These are phyloP conservation scores for Chaetogeoica ovagalla DNA, from an alignment of 2,888 invertebrate genomes.

Conservation along the genomic window DNA sequence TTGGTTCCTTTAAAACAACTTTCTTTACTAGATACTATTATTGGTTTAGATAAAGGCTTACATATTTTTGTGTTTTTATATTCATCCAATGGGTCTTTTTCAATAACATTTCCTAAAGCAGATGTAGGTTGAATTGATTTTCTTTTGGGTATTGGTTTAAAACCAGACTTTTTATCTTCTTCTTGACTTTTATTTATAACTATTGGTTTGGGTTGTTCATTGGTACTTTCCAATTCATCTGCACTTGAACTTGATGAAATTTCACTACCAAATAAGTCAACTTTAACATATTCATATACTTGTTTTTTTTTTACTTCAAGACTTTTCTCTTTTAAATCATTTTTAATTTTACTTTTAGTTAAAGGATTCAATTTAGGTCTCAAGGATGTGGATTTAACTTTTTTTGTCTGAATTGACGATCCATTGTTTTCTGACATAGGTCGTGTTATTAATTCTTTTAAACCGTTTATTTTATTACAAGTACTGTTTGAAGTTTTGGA, in stretches of 20 bases:
- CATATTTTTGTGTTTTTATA: background rate
- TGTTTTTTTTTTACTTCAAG: slow-evolving; percentile 33
- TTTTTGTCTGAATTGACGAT: background rate
- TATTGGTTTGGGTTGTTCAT: background rate
- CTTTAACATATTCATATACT: slow-evolving; percentile 40
- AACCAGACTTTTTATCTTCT: slow-evolving; percentile 29
- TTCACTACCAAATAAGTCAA: slow-evolving; percentile 46
- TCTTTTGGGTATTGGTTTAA: slow-evolving; percentile 35
- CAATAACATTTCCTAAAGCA: background rate
- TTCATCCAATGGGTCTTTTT: background rate
- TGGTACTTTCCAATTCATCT: background rate
- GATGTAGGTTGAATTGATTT: slow-evolving; percentile 1
- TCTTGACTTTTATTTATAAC: slow-evolving; percentile 14
- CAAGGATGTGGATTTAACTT: background rate
- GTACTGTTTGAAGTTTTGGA: background rate
- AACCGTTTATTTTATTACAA: slow-evolving; percentile 13
- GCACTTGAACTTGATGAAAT: slow-evolving; percentile 22
- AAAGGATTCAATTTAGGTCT: slow-evolving; percentile 9
- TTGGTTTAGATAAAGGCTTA: background rate
- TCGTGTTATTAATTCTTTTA: background rate
- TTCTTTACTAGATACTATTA: background rate
- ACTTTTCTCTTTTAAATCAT: background rate
- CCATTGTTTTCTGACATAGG: background rate
- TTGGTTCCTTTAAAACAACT: background rate
- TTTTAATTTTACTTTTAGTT: slow-evolving; percentile 8